phyloP scores from a whole-genome alignment of 2,888 invertebrate species.

The Sclerodermus sp. region DNA sequence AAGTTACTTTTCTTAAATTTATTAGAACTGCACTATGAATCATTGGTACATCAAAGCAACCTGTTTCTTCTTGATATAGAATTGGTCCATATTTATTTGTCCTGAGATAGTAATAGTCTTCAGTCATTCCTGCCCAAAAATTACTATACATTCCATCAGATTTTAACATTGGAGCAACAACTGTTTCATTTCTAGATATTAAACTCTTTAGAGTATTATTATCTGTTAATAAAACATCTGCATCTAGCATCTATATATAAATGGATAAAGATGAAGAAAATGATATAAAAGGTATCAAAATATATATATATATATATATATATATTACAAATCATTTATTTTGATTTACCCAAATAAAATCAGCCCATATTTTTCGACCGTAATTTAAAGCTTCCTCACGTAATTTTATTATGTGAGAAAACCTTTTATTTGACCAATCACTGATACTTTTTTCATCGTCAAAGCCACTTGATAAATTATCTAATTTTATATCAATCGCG shows the following conservation, averaged over 20 bases:
- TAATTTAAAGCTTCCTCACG: slow-evolving; percentile 75
- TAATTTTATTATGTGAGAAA: slow-evolving; percentile 75
- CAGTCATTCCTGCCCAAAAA: slow-evolving; percentile 94
- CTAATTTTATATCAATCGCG: slow-evolving; percentile 65
- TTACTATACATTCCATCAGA: slow-evolving; percentile 91
- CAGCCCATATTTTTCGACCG: slow-evolving; percentile 81
- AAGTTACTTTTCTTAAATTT: slow-evolving; percentile 64
- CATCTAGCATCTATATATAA: slow-evolving; percentile 81
- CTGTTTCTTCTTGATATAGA: slow-evolving; percentile 67
- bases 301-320: too few relatives aligned
- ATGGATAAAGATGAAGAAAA: too few relatives aligned
- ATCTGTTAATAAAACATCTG: slow-evolving; percentile 80
- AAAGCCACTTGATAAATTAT: slow-evolving; percentile 55
- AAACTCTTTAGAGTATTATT: slow-evolving; percentile 66
- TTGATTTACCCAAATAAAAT: slow-evolving; percentile 77
- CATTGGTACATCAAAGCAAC: slow-evolving; percentile 87
- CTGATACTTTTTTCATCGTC: slow-evolving; percentile 67
- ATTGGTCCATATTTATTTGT: slow-evolving; percentile 85
- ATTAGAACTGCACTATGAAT: slow-evolving; percentile 86
- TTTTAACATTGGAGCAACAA: slow-evolving; percentile 83
- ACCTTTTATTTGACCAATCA: slow-evolving; percentile 78
- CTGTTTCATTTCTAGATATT: slow-evolving; percentile 64
- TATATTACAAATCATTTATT: background rate
- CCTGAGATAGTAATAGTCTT: slow-evolving; percentile 79
- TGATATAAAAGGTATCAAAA: too few relatives aligned